phyloP scores from a whole-genome alignment of 1,140 invertebrate species.

The Lordiphosa collinella region DNA sequence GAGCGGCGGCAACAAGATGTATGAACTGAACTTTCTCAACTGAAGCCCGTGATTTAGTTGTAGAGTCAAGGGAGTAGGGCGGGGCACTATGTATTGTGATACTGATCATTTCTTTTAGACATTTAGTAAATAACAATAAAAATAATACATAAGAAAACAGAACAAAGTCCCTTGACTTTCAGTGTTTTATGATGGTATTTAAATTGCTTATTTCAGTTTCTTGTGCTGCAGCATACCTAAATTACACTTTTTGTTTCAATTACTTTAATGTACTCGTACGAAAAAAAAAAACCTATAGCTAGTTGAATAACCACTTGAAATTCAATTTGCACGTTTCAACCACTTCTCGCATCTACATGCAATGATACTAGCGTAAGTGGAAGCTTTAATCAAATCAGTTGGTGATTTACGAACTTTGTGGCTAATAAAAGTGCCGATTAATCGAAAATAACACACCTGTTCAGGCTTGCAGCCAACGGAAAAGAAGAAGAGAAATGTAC shows the following conservation, averaged over 20 bases:
- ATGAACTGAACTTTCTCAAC: slow-evolving; percentile 46
- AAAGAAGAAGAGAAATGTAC: slow-evolving; percentile 60
- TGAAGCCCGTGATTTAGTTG: not conserved
- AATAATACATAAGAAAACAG: not conserved
- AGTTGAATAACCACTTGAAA: not conserved
- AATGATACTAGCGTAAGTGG: slow-evolving; percentile 27
- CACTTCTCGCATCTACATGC: not conserved
- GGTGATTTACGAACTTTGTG: slow-evolving; percentile 16
- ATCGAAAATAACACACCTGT: slow-evolving; percentile 47
- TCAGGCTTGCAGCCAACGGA: slow-evolving; percentile 8
- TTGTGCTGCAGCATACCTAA: no score
- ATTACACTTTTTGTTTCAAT: no score
- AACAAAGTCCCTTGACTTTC: slow-evolving; percentile 8
- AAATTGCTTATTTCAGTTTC: no score
- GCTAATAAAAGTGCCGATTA: slow-evolving; percentile 35
- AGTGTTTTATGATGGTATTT: no score
- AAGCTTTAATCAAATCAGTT: slow-evolving; percentile 40
- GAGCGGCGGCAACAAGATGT: slow-evolving; percentile 6
- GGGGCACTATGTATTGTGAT: slow-evolving; percentile 47
- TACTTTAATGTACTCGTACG: slow-evolving; percentile 35
- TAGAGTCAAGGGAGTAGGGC: no score
- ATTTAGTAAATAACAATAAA: not conserved
- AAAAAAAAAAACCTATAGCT: not conserved
- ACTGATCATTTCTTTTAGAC: slow-evolving; percentile 6
- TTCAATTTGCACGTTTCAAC: not conserved